Evolutionary conservation across 2,113 vertebrate genomes (phyloP), one percentile per base, ranked within the genome.

Genomic region (Rhynchomys soricoides): DNA sequence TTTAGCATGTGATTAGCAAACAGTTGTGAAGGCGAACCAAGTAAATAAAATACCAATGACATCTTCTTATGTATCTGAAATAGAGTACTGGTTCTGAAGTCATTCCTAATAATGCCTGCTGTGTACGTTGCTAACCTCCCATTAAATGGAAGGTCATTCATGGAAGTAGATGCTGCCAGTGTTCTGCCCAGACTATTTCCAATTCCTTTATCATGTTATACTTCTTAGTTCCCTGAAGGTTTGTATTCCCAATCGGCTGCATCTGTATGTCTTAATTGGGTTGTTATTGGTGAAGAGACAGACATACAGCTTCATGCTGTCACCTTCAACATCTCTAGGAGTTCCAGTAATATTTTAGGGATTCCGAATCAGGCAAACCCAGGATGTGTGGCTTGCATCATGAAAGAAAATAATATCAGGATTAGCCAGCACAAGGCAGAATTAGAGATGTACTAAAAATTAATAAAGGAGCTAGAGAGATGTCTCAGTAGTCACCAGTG

Each of bases 1-100:
- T 95, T 96, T 92, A 91, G 74, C 55, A 73, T 13, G 16, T 95
- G 74, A 85, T 95, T 95, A 97, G 64, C 82, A 92, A 96, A 74
- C 82, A 79, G 29, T 94, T 87, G 91, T 83, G 8, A 92, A 95
- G 87, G 91, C 77, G 95, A 81, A 90, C 90, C 79, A 93, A 97
- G 87, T 93, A 95, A 86, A 94, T 88, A 94, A 94, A 89, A 87
- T 85, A 48, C 37, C 73, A 85, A 3, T 86, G 59, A 57, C 81
- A 10, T 15, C 24, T 43, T 94, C n/a, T 87, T 43, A 75, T 91
- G 89, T 92, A 86, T 88, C 48, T 40, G 68, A 78, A 75, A 52
- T 3, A 62, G 17, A 73, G 17, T 64, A 29, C 75, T 90, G 68
- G 50, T 74, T 94, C 91, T 81, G 24, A 96, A 94, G 66, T 87